These are phyloP conservation scores for Charina bottae DNA, from an alignment of 2,113 vertebrate genomes.

Conservation along the genomic window DNA sequence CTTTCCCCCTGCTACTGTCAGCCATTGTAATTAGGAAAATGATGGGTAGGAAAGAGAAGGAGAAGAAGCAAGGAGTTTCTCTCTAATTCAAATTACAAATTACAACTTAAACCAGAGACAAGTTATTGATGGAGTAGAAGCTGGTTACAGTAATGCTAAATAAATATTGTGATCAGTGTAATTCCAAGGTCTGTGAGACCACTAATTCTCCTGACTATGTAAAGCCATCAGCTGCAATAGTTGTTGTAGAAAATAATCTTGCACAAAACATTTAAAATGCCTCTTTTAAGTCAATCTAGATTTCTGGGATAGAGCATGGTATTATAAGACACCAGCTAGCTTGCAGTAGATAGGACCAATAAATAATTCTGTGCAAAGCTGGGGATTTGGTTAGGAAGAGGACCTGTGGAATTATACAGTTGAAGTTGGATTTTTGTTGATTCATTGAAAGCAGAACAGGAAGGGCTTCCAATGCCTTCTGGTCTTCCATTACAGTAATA, in stretches of 20 bases:
- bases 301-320: conserved; percentile 30
- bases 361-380: conserved; percentile 43
- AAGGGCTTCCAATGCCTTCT: conserved; percentile 28
- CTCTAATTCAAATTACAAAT: not conserved
- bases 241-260: not conserved
- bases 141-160: not conserved
- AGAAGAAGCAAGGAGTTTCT: not conserved
- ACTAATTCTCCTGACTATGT: not conserved
- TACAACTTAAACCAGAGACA: not conserved
- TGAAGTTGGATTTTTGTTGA: conserved; percentile 45
- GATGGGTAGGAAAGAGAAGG: not conserved
- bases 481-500: conserved; percentile 46
- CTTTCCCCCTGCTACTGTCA: not conserved
- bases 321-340: not conserved
- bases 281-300: conserved; percentile 15
- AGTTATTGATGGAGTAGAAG: not conserved
- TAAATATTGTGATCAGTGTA: not conserved
- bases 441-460: conserved; percentile 47
- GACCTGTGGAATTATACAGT: conserved; percentile 37
- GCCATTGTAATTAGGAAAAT: not conserved
- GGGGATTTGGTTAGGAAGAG: conserved; percentile 34
- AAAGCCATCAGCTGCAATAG: not conserved
- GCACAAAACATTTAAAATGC: not conserved
- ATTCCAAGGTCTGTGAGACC: not conserved
- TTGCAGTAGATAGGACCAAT: conserved; percentile 19